A percentile compares a stretch with the other conserved stretches of the same genome.
These are phyloP conservation scores for Eubasilissa splendida DNA, from an alignment of 2,888 invertebrate genomes.

Conservation along the genomic window DNA sequence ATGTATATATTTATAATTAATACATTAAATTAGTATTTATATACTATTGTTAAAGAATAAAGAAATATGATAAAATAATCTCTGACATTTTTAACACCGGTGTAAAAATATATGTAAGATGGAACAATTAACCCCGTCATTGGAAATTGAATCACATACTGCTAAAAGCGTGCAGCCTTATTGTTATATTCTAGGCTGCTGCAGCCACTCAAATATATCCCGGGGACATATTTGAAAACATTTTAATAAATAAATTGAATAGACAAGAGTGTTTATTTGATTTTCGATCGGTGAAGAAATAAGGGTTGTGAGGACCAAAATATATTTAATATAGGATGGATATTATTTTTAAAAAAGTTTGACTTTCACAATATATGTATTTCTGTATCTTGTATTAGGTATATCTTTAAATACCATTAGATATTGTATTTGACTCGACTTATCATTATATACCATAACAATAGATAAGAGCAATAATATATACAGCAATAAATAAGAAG, in stretches of 20 bases:
- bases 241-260: slow-evolving; percentile 58
- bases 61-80: too few relatives aligned
- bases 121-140: slow-evolving; percentile 52
- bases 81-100: slow-evolving; percentile 18
- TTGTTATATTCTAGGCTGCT: slow-evolving; percentile 24
- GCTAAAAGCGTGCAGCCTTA: slow-evolving; percentile 39
- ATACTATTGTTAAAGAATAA: too few relatives aligned
- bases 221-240: slow-evolving; percentile 59
- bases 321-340: not conserved
- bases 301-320: slow-evolving; percentile 8
- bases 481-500: too few relatives aligned
- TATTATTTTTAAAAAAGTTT: not conserved
- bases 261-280: slow-evolving; percentile 46
- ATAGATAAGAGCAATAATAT: too few relatives aligned
- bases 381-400: too few relatives aligned
- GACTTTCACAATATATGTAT: too few relatives aligned
- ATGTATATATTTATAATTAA: not conserved
- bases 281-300: slow-evolving; percentile 11
- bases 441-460: too few relatives aligned
- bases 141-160: slow-evolving; percentile 36
- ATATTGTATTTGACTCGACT: too few relatives aligned
- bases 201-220: slow-evolving; percentile 47
- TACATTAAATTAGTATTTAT: too few relatives aligned
- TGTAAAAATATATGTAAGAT: slow-evolving; percentile 33
- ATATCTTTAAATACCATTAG: too few relatives aligned